Evolutionary conservation across 2,113 vertebrate genomes (phyloP).

Genomic region (Glaucidium brasilianum): DNA sequence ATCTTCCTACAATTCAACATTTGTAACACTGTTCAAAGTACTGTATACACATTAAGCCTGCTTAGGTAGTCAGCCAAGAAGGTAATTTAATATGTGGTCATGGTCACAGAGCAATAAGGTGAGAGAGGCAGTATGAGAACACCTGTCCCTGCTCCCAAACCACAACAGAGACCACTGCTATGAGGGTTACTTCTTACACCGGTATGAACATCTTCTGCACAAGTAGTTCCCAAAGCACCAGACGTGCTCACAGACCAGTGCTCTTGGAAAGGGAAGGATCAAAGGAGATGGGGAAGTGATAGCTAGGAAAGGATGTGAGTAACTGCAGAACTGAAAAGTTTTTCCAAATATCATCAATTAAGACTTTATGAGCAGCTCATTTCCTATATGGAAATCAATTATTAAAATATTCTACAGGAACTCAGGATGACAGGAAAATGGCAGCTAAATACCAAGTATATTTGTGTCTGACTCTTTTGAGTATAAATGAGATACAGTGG

Average conservation of each 20-base stretch:
- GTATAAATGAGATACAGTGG: not conserved
- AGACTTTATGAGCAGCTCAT: not conserved
- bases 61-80: not conserved
- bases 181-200: not conserved
- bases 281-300: not conserved
- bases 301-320: not conserved
- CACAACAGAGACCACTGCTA: not conserved
- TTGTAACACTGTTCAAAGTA: not conserved
- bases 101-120: not conserved
- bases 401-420: not conserved
- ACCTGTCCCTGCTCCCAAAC: not conserved
- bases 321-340: not conserved
- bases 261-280: not conserved
- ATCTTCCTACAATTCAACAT: not conserved
- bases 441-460: not conserved
- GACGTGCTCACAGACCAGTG: not conserved
- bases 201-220: fast-evolving
- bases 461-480: not conserved
- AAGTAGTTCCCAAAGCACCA: not conserved
- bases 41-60: not conserved
- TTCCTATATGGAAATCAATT: not conserved
- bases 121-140: not conserved
- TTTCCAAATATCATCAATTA: not conserved
- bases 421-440: not conserved
- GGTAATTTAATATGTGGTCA: not conserved